phyloP scores from a whole-genome alignment of 2,113 vertebrate genomes.

The Macquaria ambigua region DNA sequence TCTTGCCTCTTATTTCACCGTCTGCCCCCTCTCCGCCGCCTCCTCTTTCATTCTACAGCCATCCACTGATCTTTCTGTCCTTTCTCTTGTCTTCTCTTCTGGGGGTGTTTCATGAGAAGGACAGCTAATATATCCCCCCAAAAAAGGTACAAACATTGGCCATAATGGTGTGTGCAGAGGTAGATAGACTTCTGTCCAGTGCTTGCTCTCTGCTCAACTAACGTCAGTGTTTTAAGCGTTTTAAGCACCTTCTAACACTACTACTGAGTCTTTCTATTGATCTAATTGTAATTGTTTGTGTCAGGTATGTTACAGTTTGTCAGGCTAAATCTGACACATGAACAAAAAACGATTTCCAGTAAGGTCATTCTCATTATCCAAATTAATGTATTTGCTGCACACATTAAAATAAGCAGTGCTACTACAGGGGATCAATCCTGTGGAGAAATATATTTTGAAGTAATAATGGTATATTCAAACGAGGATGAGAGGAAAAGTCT shows the following conservation, averaged over 20 bases:
- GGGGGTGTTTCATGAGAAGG: slow-evolving; percentile 95
- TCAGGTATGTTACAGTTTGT: neutral
- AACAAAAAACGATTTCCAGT: neutral
- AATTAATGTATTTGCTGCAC: neutral
- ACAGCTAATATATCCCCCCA: slow-evolving; percentile 92
- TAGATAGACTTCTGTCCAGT: slow-evolving; percentile 47
- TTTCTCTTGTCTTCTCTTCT: slow-evolving; percentile 86
- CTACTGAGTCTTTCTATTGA: slow-evolving; percentile 26
- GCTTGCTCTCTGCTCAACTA: slow-evolving; percentile 73
- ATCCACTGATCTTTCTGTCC: slow-evolving; percentile 90
- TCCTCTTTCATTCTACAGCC: slow-evolving; percentile 83
- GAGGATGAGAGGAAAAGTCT: slow-evolving; percentile 5
- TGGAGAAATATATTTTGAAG: neutral
- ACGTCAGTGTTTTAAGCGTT: slow-evolving; percentile 36
- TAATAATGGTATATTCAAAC: neutral
- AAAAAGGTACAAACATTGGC: slow-evolving; percentile 91
- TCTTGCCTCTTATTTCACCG: slow-evolving; percentile 63
- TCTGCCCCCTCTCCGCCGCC: slow-evolving; percentile 43
- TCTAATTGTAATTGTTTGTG: neutral
- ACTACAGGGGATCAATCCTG: neutral
- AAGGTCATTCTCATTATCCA: slow-evolving; percentile 5
- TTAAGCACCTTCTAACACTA: slow-evolving; percentile 46
- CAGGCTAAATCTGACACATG: neutral
- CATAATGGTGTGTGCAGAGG: slow-evolving; percentile 61
- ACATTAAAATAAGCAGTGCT: neutral